Conservation (phyloP, 2,113 vertebrate genomes). For the Poecilia latipinna region DNA sequence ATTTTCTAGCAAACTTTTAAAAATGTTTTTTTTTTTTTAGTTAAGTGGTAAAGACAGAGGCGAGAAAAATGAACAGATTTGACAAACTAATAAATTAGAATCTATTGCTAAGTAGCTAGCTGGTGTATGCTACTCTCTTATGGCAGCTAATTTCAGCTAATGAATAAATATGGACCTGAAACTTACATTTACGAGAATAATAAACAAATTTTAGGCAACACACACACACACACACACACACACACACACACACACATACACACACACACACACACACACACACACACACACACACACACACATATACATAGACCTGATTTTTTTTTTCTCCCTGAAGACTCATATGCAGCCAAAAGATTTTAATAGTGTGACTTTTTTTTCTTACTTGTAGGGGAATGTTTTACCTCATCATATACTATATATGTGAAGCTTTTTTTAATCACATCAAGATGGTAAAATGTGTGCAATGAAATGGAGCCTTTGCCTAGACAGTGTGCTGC, state of each 20-base stretch:
- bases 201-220: too few species aligned
- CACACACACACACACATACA: slow-evolving; percentile 16
- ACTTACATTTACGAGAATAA: too few species aligned
- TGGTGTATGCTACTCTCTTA: too few species aligned
- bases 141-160: too few species aligned
- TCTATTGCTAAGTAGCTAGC: too few species aligned
- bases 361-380: slow-evolving; percentile 22
- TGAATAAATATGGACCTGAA: too few species aligned
- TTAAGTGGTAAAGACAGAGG: too few species aligned
- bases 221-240: background rate
- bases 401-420: background rate
- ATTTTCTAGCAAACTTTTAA: too few species aligned
- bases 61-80: too few species aligned
- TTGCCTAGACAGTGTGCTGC: background rate
- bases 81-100: too few species aligned
- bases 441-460: background rate
- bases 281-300: slow-evolving; percentile 13
- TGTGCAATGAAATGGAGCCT: slow-evolving; percentile 2
- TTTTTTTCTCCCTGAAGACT: background rate
- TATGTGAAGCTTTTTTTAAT: slow-evolving; percentile 20
- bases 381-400: slow-evolving; percentile 28
- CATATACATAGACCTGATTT: background rate
- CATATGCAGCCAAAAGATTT: slow-evolving; percentile 18
- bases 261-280: background rate
- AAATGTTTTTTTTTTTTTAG: too few species aligned